Percentiles rank a stretch among this genome's conserved stretches.
Conservation (phyloP, 2,888 invertebrate species). For the Biston stratarius region DNA sequence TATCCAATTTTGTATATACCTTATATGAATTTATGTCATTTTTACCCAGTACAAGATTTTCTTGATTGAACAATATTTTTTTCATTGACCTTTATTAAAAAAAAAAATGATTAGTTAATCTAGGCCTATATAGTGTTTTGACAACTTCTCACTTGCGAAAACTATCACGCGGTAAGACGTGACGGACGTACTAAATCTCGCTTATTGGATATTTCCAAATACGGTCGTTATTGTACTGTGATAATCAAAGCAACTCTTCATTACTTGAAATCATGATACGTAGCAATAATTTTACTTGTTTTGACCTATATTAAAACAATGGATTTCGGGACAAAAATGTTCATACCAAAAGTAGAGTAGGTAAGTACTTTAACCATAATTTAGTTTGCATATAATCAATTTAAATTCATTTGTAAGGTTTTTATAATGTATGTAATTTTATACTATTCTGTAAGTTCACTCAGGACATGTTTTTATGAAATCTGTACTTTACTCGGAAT, state of each 20-base stretch:
- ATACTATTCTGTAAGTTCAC: too few species aligned
- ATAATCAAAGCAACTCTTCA: constrained; percentile 14
- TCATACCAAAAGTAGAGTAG: too few species aligned
- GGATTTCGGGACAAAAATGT: too few species aligned
- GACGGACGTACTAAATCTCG: background rate
- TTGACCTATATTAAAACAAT: too few species aligned
- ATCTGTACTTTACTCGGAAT: too few species aligned
- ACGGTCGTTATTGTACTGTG: constrained; percentile 14
- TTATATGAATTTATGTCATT: background rate
- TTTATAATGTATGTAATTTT: too few species aligned
- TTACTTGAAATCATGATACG: background rate
- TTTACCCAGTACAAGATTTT: background rate
- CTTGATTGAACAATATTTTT: background rate
- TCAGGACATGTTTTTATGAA: too few species aligned
- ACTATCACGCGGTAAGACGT: background rate
- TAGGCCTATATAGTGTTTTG: background rate
- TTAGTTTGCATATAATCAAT: too few species aligned
- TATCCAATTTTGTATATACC: background rate
- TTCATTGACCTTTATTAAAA: background rate
- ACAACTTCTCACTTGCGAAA: background rate
- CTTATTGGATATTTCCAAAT: background rate
- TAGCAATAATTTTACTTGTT: constrained; percentile 5
- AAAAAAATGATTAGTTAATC: background rate
- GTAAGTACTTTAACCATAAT: too few species aligned
- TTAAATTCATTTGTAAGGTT: too few species aligned